Base-by-base conservation (phyloP, 2,797 vertebrate species). In the Cynodonichthys magdalenae region DNA sequence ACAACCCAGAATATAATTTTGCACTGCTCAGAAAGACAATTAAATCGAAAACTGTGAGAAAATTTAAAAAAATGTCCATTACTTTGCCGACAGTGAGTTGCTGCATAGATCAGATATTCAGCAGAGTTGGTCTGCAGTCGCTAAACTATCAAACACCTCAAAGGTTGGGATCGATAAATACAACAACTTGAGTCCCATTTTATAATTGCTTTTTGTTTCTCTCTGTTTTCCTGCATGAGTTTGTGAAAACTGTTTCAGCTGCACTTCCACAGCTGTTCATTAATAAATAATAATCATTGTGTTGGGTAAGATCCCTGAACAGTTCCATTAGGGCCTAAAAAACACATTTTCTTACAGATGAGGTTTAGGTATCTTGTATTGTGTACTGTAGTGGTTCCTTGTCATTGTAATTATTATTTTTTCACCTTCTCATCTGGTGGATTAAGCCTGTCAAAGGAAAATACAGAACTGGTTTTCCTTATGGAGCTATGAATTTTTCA, bases 311-410 rank as follows among this genome's bases (percentile, higher is more conserved):
- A 56, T 10, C 36, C 45, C 54, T 39, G 47, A 31, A 0, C n/a
- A 44, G 15, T 20, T 66, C 48, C 28, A 71, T 36, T 17, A 41
- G 19, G 50, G 29, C 64, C 62, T 56, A 78, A 58, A 75, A 71
- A 47, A 17, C 12, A 39, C 11, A 11, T 39, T 39, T 39, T 39
- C 36, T 39, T 0, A 29, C 42, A 15, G 15, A 54, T 53, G 11
- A 77, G 45, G n/a, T 57, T 15, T 17, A 6, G 57, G 62, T 44
- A 20, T 19, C 48, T 49, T 10, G 18, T 19, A 18, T 10, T 4
- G 6, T 11, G 29, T 17, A 31, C 27, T 31, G 12, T n/a, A 52
- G 15, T 24, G 4, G 4, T 14, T 39, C 36, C 15, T 9, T 10
- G 9, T 15, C 5, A 1, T 34, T 54, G 6, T 8, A 56, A 28